Conservation (phyloP, 2,888 invertebrate genomes). For the Nysson spinosus region DNA sequence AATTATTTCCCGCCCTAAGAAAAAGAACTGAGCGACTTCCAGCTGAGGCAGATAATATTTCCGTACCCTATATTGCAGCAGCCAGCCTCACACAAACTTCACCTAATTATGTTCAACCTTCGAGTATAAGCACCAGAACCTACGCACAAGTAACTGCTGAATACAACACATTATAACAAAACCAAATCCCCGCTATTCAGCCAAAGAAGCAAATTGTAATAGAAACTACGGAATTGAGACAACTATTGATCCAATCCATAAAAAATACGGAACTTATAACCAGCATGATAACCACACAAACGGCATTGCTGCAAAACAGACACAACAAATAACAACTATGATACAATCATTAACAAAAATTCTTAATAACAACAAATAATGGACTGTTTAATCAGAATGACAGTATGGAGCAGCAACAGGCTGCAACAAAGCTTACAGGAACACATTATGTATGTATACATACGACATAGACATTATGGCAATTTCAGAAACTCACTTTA, state of each 20-base stretch:
- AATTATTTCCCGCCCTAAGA: neutral
- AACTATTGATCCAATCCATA: constrained; percentile 1
- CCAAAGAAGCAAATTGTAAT: neutral
- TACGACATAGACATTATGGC: neutral
- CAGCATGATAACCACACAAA: constrained; percentile 10
- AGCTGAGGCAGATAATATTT: neutral
- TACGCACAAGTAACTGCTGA: neutral
- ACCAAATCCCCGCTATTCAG: neutral
- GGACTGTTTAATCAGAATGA: constrained; percentile 8
- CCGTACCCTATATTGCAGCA: neutral
- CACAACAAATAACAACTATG: constrained; percentile 6
- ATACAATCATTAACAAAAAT: constrained; percentile 2
- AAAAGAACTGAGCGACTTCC: neutral
- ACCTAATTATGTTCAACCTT: neutral
- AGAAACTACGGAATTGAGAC: constrained; percentile 5
- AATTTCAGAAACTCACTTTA: neutral
- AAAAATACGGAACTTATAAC: constrained; percentile 18
- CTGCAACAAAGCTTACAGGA: constrained; percentile 2
- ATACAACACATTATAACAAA: neutral
- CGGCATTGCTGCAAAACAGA: constrained; percentile 3
- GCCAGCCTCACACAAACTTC: neutral
- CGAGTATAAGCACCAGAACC: neutral
- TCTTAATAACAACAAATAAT: neutral
- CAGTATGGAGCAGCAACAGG: constrained; percentile 1
- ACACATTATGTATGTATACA: neutral